phyloP scores from a whole-genome alignment of 2,797 vertebrate genomes.

The Synanceia verrucosa region DNA sequence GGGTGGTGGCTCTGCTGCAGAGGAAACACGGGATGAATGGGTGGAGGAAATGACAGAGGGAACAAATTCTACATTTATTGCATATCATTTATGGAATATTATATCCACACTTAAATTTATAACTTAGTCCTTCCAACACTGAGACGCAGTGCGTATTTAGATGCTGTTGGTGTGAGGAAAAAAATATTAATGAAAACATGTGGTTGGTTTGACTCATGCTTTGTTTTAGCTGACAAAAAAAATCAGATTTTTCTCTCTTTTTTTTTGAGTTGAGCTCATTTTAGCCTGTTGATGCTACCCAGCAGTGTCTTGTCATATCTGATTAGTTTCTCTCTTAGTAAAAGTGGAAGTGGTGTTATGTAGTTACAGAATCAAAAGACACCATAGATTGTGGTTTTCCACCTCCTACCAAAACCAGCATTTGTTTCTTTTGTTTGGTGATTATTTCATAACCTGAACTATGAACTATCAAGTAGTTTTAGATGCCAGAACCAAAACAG shows the following conservation, averaged over 20 bases:
- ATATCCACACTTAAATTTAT: not conserved
- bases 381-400: too few relatives aligned
- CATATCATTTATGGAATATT: slow-evolving; percentile 40
- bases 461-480: not conserved
- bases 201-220: not conserved
- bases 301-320: slow-evolving; percentile 18
- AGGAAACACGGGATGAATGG: slow-evolving; percentile 54
- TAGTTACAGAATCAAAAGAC: too few relatives aligned
- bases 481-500: not conserved
- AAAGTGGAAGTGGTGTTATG: not conserved
- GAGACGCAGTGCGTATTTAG: not conserved
- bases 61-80: slow-evolving; percentile 55
- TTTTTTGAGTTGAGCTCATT: slow-evolving; percentile 25
- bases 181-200: not conserved
- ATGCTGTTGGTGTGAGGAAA: not conserved
- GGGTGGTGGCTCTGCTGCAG: slow-evolving; percentile 54
- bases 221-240: not conserved
- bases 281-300: slow-evolving; percentile 29
- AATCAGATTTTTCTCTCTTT: too few relatives aligned
- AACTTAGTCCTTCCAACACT: slow-evolving; percentile 1
- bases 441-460: too few relatives aligned
- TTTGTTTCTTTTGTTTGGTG: too few relatives aligned
- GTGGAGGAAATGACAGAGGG: slow-evolving; percentile 49
- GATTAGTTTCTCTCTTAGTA: too few relatives aligned
- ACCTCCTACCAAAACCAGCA: too few relatives aligned